A percentile compares a stretch with the other conserved stretches of the same genome.
These are phyloP conservation scores for Furnarius figulus DNA, from an alignment of 2,113 vertebrate genomes.

Conservation along the genomic window DNA sequence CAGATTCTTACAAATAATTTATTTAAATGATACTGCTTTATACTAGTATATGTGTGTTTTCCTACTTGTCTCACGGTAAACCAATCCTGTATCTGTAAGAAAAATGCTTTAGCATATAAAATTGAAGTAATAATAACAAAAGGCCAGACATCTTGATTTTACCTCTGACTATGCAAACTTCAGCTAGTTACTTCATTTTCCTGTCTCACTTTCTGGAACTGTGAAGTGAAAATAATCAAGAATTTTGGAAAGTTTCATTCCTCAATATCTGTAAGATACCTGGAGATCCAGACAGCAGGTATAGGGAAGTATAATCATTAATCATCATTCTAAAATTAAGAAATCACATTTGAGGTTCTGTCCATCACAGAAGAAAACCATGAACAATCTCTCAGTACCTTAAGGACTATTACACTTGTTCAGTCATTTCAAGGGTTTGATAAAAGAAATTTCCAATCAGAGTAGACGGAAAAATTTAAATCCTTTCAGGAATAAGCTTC, in stretches of 20 bases:
- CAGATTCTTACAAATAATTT: neutral
- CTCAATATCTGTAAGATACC: neutral
- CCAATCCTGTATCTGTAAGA: neutral
- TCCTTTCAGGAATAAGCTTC: neutral
- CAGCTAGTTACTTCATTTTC: neutral
- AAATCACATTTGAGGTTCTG: constrained; percentile 4
- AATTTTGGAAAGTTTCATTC: neutral
- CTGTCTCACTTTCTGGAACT: neutral
- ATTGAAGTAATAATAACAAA: neutral
- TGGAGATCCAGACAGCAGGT: neutral
- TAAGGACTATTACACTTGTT: neutral
- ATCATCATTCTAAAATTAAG: constrained; percentile 25
- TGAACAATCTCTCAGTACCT: neutral
- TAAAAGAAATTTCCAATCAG: neutral
- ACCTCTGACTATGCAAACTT: neutral
- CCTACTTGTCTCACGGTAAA: neutral
- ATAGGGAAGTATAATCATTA: neutral
- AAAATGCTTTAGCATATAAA: neutral
- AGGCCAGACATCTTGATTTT: neutral
- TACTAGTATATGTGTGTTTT: neutral
- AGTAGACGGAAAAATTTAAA: constrained; percentile 7
- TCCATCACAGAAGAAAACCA: neutral
- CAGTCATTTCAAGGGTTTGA: constrained; percentile 5
- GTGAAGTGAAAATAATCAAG: neutral
- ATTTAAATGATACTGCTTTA: neutral